phyloP scores from a whole-genome alignment of 2,888 invertebrate genomes.

The Dermolepida albohirtum region DNA sequence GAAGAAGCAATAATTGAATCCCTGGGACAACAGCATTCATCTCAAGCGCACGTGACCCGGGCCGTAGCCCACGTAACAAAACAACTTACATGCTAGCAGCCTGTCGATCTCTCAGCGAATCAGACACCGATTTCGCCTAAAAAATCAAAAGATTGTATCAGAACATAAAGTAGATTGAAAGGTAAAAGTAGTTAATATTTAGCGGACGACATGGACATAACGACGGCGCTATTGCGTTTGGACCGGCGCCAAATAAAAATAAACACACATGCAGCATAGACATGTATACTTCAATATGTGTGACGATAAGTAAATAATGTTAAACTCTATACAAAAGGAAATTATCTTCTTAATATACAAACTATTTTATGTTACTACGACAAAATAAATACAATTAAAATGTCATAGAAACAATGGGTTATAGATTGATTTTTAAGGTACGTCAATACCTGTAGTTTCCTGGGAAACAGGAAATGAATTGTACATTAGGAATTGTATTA shows the following conservation, averaged over 20 bases:
- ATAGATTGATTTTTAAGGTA: too few species aligned
- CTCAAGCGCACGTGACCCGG: constrained; percentile 45
- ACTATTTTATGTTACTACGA: too few species aligned
- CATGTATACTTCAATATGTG: not conserved
- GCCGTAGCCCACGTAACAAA: constrained; percentile 42
- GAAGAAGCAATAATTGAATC: constrained; percentile 49
- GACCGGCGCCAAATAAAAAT: constrained; percentile 10
- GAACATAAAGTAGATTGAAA: constrained; percentile 1
- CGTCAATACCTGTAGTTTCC: too few species aligned
- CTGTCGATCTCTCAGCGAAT: constrained; percentile 36
- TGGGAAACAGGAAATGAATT: too few species aligned
- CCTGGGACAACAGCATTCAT: constrained; percentile 49
- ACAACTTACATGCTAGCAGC: constrained; percentile 44
- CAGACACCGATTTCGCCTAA: constrained; percentile 35
- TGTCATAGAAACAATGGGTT: too few species aligned
- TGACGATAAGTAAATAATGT: not conserved
- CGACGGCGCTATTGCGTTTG: constrained; percentile 17
- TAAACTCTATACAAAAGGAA: too few species aligned
- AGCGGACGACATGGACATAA: constrained; percentile 4
- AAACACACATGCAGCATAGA: not conserved
- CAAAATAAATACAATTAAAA: too few species aligned
- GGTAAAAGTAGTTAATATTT: constrained; percentile 19
- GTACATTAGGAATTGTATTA: too few species aligned
- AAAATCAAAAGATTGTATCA: constrained; percentile 23
- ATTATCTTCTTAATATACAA: too few species aligned